Base-by-base conservation (phyloP, 2,888 invertebrate genomes). In the Tiliacea citrago region DNA sequence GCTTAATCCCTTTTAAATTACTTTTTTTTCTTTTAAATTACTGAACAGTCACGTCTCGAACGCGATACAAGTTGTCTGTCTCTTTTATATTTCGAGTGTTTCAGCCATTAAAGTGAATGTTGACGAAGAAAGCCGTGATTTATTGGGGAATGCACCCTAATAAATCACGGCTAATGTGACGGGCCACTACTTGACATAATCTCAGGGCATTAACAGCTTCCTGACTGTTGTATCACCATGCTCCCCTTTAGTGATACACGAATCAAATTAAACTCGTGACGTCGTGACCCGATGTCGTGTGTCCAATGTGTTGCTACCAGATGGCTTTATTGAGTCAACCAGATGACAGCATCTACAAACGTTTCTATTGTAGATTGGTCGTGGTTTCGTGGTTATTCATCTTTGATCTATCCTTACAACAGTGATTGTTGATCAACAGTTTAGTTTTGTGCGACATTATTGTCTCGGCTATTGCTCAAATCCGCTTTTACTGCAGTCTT, bases 81-180 rank as follows among this genome's bases (percentile, higher is more conserved):
- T 42, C 49, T 75, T 66, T 60, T 16, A 39, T 66, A 58, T 67
- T 42, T 53, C 12, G 21, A 55, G 47, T 18, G 63, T 24, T 39
- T 45, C 42, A 73, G 39, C 47, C 47, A 74, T 81, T 42, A 39
- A 81, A 55, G 16, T 65, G 10, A 58, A 53, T 65, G 70, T 63
- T 67, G 49, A 49, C 47, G 24, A 80, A 51, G 73, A 83, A 67
- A 79, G 29, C 57, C 0, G 39, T 58, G 47, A 21, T 21, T 45
- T 62, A n/a, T n/a, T n/a, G n/a, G n/a, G n/a, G n/a, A n/a, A n/a
- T n/a, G n/a, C n/a, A n/a, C 13, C 24, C n/a, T n/a, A n/a, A 68
- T 84, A 84, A 68, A 84, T 84, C 45, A 55, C 55, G 24, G 9
- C 29, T 73, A 60, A 73, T 84, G 63, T 21, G 61, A 57, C 79